Conservation (phyloP, 2,888 invertebrate genomes). For the Ophion costatus region DNA sequence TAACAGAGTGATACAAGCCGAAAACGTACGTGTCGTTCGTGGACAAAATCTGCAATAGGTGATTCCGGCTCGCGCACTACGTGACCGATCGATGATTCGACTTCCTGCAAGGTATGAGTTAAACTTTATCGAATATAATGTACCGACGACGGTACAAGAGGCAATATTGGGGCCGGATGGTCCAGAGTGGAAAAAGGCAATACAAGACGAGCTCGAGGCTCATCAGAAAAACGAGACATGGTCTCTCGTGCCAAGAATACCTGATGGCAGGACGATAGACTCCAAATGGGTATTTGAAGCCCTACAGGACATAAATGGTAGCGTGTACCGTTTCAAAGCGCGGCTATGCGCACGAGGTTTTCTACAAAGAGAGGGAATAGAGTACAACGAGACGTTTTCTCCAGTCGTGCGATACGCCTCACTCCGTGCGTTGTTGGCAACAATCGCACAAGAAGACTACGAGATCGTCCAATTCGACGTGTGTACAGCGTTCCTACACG, state of each 20-base stretch:
- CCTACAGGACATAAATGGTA: background rate
- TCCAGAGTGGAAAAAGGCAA: constrained; percentile 44
- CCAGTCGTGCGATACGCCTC: background rate
- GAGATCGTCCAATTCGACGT: constrained; percentile 35
- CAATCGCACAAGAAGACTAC: constrained; percentile 5
- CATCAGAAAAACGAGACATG: constrained; percentile 46
- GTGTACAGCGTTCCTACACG: constrained; percentile 26
- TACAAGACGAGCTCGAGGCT: constrained; percentile 27
- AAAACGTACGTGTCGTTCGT: background rate
- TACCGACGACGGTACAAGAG: constrained; percentile 47
- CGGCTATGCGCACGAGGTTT: constrained; percentile 52
- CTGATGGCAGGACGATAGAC: constrained; percentile 25
- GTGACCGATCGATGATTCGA: constrained; percentile 36
- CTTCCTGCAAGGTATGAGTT: background rate
- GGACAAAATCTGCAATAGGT: no score
- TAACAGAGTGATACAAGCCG: background rate
- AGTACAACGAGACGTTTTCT: constrained; percentile 35
- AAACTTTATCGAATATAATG: constrained; percentile 27
- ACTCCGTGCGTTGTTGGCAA: background rate
- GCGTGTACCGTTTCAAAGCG: constrained; percentile 29
- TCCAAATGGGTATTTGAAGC: constrained; percentile 51
- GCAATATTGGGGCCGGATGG: constrained; percentile 42
- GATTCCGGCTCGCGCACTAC: background rate
- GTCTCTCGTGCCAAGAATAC: constrained; percentile 30
- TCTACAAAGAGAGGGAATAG: constrained; percentile 27